A percentile compares a stretch with the other conserved stretches of the same genome.
These are phyloP conservation scores for Sakesphorus luctuosus DNA, from an alignment of 2,113 vertebrate species.

Conservation along the genomic window DNA sequence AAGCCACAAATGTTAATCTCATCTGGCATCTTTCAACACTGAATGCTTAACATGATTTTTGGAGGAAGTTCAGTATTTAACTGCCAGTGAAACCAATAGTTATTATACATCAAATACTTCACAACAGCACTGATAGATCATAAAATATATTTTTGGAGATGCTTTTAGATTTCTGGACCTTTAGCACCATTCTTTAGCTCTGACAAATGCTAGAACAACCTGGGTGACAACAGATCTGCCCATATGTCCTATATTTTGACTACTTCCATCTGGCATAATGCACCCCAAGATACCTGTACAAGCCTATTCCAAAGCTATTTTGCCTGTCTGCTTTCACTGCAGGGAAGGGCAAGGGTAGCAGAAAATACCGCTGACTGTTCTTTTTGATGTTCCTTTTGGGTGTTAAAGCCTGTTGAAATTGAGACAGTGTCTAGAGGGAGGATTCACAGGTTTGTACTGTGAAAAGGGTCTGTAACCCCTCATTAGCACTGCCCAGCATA, in stretches of 20 bases:
- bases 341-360: neutral
- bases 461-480: neutral
- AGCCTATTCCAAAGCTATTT: neutral
- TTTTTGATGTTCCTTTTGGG: neutral
- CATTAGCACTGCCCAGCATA: accelerated
- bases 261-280: neutral
- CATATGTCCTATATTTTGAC: neutral
- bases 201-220: neutral
- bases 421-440: neutral
- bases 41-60: neutral
- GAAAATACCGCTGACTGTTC: neutral
- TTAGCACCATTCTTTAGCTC: neutral
- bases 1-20: neutral
- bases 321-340: neutral
- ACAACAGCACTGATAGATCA: neutral
- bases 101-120: neutral
- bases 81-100: neutral
- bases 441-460: neutral
- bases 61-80: neutral
- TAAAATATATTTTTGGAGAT: neutral
- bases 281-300: neutral
- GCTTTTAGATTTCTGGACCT: neutral
- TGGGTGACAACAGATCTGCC: neutral
- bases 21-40: neutral
- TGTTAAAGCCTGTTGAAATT: neutral